Evolutionary conservation across 1,140 invertebrate genomes (phyloP).

Genomic region (Drosophila cardini): DNA sequence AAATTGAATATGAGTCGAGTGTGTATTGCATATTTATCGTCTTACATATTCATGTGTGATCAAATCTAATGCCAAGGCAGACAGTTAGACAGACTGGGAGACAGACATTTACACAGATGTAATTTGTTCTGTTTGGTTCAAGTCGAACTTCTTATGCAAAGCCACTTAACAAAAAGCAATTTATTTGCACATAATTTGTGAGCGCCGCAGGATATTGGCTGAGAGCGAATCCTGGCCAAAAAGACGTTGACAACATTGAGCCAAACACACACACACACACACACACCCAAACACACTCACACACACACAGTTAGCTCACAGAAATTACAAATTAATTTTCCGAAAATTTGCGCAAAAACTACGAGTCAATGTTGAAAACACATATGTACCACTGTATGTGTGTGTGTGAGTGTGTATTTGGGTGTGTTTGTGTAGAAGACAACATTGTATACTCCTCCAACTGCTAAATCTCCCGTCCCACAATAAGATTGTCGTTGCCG

Average conservation of each 20-base stretch:
- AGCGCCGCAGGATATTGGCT: conserved; percentile 76
- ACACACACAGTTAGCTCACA: conserved; percentile 44
- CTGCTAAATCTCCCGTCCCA: not conserved
- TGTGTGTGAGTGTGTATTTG: too few species aligned
- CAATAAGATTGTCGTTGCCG: conserved; percentile 36
- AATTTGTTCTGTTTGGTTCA: conserved; percentile 20
- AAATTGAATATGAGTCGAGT: conserved; percentile 64
- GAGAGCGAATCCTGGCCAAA: conserved; percentile 32
- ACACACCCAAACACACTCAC: not conserved
- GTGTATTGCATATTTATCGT: conserved; percentile 57
- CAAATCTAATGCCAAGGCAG: conserved; percentile 61
- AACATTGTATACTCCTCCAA: conserved; percentile 15
- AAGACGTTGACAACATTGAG: conserved; percentile 37
- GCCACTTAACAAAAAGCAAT: conserved; percentile 83
- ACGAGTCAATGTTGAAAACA: conserved; percentile 57
- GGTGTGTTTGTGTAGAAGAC: conserved; percentile 35
- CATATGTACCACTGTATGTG: too few species aligned
- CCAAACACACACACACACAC: not conserved
- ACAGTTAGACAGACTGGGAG: conserved; percentile 10
- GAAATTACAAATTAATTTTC: conserved; percentile 82
- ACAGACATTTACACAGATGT: conserved; percentile 27
- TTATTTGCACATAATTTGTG: conserved; percentile 83
- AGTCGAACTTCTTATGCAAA: conserved; percentile 80
- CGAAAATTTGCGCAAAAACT: conserved; percentile 78
- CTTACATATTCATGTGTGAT: conserved; percentile 80